Base-by-base conservation (phyloP, 1,140 invertebrate species). In the Caerostris darwini region DNA sequence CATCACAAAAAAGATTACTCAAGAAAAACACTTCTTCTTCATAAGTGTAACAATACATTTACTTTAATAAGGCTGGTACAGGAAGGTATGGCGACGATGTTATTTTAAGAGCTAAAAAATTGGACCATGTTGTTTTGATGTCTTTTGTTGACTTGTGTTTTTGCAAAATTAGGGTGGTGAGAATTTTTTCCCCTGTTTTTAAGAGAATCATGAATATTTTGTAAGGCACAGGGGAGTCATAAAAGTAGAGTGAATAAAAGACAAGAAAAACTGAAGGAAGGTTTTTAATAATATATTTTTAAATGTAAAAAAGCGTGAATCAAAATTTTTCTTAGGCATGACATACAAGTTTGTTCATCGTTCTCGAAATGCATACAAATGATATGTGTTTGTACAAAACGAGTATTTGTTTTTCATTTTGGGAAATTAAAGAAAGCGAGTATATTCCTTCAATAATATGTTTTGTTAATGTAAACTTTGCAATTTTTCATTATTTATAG, bases 11-110 rank as follows among this genome's bases (percentile, higher is more conserved):
- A 90, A 67, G 34, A 57, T 57, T 61, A 50, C 71, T 71, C 19
- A 34, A 81, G n/a, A 54, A 58, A 71, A 91, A 58, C 71, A 58
- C 81, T 92, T 57, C 19, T 59, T 81, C 89, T 85, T 82, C 69
- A 91, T 61, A 91, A 91, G 34, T 85, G 71, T 85, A 85, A 85
- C 61, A 85, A 92, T 85, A 67, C 61, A 92, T 92, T 92, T 92
- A 92, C 17, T 56, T 92, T 92, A 85, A 77, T 57, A 58, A 90
- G 88, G 69, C 64, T 17, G 34, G 14, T 12, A 34, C 69, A 50
- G 19, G 19, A 34, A 77, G 69, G 69, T 77, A 50, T 77, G 6
- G 8, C 50, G 69, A 12, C 69, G 69, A 77, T 34, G 69, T 77
- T 77, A 77, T 50, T 77, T 77, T 77, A 77, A 77, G 69, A 77